Evolutionary conservation across 2,888 invertebrate genomes (phyloP), one percentile per base, ranked within the genome.

Genomic region (Drosophila kambysellisi): DNA sequence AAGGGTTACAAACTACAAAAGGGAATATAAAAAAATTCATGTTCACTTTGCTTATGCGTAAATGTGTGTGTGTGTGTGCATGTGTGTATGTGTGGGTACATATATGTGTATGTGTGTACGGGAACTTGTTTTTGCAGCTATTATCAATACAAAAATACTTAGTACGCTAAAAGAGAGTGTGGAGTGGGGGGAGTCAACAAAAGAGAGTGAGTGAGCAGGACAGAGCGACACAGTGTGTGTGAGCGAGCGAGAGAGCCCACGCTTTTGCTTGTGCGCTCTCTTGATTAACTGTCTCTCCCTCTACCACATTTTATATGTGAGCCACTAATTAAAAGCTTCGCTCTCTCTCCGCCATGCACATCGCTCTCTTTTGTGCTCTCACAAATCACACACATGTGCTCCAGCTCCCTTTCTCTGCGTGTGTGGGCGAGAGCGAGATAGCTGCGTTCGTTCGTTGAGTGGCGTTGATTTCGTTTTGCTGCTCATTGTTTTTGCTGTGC

Each of bases 391-490:
- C 46, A 46, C 46, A 46, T 15, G 25, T 25, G 46, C 46, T 46
- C 46, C 15, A 25, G 15, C 46, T 46, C 46, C 46, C 25, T 8
- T 46, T 25, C 25, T 25, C 8, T 15, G 25, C 32, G 86, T 61
- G 72, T 43, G 11, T 20, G 50, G 32, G 85, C 63, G 70, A 37
- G 74, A 87, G 78, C 76, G 90, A 83, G 87, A 88, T 68, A 59
- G 74, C 29, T 73, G 71, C 64, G 53, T 56, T 73, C 29, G 41
- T 46, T 58, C 37, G 30, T 57, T 76, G 70, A 74, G 79, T 82
- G 89, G 82, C 72, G 88, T 88, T 88, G 86, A 87, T 86, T 87
- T 82, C 54, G 75, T 43, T 69, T 59, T 70, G 48, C 58, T 70
- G 51, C 62, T 78, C 56, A 70, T 83, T 89, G 81, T 79, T 83